Evolutionary conservation across 2,797 vertebrate genomes (phyloP), one percentile per base, ranked within the genome.

Genomic region (Strix occidentalis): DNA sequence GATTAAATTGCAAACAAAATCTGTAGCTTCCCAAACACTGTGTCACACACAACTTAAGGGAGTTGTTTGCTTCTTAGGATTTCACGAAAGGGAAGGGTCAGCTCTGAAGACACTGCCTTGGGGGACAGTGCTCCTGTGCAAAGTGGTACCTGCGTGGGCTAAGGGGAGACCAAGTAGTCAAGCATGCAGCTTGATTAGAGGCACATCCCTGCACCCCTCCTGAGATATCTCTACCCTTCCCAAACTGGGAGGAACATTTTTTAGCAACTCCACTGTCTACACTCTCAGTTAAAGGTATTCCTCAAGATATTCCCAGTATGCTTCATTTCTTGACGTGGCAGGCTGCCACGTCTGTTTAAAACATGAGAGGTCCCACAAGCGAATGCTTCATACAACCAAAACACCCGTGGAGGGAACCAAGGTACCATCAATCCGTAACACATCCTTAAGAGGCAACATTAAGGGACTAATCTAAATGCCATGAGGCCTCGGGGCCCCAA

Each of bases 401-500:
- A 87, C 3, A 41, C 19, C 48, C 29, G 10, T 1, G 39, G 51
- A 58, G 39, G 2, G 60, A 72, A 28, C n/a, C 29, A 60, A 74
- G 61, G 53, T 13, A 53, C 24, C 76, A 45, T 18, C 41, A 39
- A 5, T 31, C 54, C 25, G 39, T 66, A 74, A 33, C 16, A 4
- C 66, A 9, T 25, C 41, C 11, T 20, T 37, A 41, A 0, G 5
- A 45, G 17, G 71, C 18, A 64, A 56, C 8, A 5, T 10, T 13
- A 20, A 61, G 50, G 46, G 65, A 78, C 57, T 58, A 6, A 61
- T 29, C 33, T 13, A 51, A 84, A 56, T 10, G 11, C 26, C 24
- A 19, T 0, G 8, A 39, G n/a, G 58, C 31, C n/a, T 75, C 3
- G 0, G 23, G 51, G 45, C n/a, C 66, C 8, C 78, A 6, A 4